A percentile compares a stretch with the other conserved stretches of the same genome.
These are phyloP conservation scores for Cinclus cinclus DNA, from an alignment of 2,113 vertebrate species.

Conservation along the genomic window DNA sequence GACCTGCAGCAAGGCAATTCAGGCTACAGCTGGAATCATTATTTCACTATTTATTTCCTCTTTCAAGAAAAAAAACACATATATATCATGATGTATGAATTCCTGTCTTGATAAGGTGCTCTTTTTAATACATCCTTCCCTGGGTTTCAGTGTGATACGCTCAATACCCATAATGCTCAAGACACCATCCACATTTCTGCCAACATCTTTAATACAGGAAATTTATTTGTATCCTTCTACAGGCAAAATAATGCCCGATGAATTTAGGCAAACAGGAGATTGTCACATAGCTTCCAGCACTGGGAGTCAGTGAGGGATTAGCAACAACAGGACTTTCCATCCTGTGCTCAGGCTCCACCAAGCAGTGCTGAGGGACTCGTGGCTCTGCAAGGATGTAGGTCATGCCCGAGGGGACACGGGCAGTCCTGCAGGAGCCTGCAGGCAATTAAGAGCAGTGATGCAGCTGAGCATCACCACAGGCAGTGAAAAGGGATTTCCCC, in stretches of 20 bases:
- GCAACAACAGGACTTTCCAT: not conserved
- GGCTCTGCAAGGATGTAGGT: conserved; percentile 40
- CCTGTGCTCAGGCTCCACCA: not conserved
- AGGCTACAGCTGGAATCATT: not conserved
- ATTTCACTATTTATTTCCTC: not conserved
- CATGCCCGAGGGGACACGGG: conserved; percentile 39
- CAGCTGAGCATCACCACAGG: conserved; percentile 22
- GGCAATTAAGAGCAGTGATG: conserved; percentile 15
- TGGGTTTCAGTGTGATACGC: not conserved
- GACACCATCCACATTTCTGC: not conserved
- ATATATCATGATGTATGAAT: not conserved
- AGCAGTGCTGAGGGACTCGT: not conserved
- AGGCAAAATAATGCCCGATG: not conserved
- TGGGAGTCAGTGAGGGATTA: not conserved
- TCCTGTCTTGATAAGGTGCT: not conserved
- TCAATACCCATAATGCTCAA: not conserved
- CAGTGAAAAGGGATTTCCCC: conserved; percentile 16
- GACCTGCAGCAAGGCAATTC: not conserved
- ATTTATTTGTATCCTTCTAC: not conserved
- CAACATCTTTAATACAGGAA: not conserved
- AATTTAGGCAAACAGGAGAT: not conserved
- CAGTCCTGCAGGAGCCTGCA: conserved; percentile 44
- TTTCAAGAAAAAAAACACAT: not conserved
- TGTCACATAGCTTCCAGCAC: not conserved
- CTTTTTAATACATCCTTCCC: not conserved